Evolutionary conservation across 1,140 invertebrate species (phyloP).

Genomic region (Bemisia tabaci): DNA sequence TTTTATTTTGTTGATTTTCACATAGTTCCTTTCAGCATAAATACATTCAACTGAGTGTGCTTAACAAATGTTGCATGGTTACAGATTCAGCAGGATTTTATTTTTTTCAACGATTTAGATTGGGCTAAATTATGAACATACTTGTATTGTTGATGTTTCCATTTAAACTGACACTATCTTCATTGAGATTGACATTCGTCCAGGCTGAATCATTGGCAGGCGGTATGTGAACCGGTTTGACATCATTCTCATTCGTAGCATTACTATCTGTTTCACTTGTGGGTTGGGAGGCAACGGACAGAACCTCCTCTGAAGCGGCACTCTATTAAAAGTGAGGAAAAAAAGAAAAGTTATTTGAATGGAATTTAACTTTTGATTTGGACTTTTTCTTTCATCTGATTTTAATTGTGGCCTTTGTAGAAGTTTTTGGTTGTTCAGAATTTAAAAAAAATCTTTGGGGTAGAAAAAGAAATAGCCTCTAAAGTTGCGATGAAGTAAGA

Average conservation of each 20-base stretch:
- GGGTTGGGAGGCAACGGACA: slow-evolving; percentile 11
- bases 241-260: slow-evolving; percentile 22
- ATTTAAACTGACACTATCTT: slow-evolving; percentile 33
- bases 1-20: too few species aligned
- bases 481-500: too few species aligned
- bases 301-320: slow-evolving; percentile 13
- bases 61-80: too few species aligned
- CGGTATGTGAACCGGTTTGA: slow-evolving; percentile 31
- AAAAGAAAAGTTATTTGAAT: not conserved
- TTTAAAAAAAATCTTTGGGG: too few species aligned
- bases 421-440: too few species aligned
- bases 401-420: not conserved
- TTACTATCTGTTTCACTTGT: slow-evolving; percentile 25
- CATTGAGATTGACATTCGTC: slow-evolving; percentile 83
- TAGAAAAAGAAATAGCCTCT: too few species aligned
- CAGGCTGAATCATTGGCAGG: slow-evolving; percentile 65
- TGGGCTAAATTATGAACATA: too few species aligned
- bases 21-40: too few species aligned
- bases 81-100: too few species aligned
- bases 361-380: not conserved
- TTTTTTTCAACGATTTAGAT: too few species aligned
- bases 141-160: not conserved
- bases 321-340: slow-evolving; percentile 9
- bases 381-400: not conserved
- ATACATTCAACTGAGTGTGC: too few species aligned